These are phyloP conservation scores for Globicephala melas DNA, from an alignment of 2,113 vertebrate genomes.

Conservation along the genomic window DNA sequence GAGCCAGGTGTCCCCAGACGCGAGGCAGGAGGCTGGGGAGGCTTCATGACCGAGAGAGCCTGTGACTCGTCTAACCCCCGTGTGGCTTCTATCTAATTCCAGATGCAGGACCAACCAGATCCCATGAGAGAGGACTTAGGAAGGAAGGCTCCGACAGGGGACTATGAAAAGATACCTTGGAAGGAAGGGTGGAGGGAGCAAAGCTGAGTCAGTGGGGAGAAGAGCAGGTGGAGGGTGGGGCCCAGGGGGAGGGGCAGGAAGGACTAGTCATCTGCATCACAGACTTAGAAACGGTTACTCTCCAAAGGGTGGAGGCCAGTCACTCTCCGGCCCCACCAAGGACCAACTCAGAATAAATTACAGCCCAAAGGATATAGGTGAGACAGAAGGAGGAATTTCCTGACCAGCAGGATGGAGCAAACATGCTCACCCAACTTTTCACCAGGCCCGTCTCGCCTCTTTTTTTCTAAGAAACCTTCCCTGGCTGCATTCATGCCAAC, in stretches of 20 bases:
- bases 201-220: constrained; percentile 26
- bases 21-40: constrained; percentile 15
- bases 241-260: background rate
- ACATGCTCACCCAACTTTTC: background rate
- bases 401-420: background rate
- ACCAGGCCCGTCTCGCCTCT: background rate
- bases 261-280: constrained; percentile 10
- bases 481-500: background rate
- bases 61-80: background rate
- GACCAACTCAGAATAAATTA: constrained; percentile 45
- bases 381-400: background rate
- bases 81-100: background rate
- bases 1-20: constrained; percentile 56
- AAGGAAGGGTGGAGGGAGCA: background rate
- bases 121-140: background rate
- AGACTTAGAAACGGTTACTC: background rate
- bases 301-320: constrained; percentile 36
- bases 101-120: background rate
- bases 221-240: constrained; percentile 1
- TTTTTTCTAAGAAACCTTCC: background rate
- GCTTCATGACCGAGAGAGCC: background rate
- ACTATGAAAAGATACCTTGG: background rate
- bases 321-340: constrained; percentile 13
- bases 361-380: background rate
- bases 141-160: background rate